Conservation (phyloP, 2,797 vertebrate genomes). For the Cynopterus sphinx region DNA sequence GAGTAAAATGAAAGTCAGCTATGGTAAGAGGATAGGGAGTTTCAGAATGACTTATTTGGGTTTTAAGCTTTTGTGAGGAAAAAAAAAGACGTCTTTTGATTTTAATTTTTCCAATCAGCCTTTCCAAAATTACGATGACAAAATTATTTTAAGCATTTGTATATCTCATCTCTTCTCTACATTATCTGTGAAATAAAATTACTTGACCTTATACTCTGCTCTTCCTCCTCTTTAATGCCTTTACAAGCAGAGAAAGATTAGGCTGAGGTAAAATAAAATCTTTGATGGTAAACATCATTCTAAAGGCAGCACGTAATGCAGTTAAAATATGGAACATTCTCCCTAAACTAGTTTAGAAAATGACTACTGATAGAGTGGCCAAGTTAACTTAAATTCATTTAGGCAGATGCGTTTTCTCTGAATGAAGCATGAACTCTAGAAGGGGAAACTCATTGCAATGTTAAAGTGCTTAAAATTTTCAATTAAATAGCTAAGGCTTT, state of each 20-base stretch:
- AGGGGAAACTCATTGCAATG: background rate
- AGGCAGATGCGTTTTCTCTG: conserved; percentile 30
- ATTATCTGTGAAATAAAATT: background rate
- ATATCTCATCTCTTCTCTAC: background rate
- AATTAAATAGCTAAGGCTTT: conserved; percentile 22
- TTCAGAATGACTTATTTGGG: background rate
- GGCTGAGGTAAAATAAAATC: background rate
- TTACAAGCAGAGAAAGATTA: conserved; percentile 11
- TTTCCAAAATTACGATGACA: background rate
- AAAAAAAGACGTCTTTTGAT: background rate
- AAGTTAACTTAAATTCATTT: conserved; percentile 42
- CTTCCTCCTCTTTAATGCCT: background rate
- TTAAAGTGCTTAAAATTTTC: conserved; percentile 37
- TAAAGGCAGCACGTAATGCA: background rate
- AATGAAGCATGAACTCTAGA: conserved; percentile 44
- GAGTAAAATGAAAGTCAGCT: background rate
- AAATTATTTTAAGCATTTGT: conserved; percentile 15
- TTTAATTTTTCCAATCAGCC: background rate
- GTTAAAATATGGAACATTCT: conserved; percentile 30
- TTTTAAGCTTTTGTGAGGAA: background rate
- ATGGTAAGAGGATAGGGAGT: background rate
- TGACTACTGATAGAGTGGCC: background rate
- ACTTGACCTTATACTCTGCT: background rate
- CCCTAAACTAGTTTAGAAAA: conserved; percentile 38
- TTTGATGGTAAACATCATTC: background rate